Evolutionary conservation across 37 sponge, comb jelly and placozoan species (phyloP), one percentile per base, ranked within the genome.

Genomic region (Corticium candelabrum): DNA sequence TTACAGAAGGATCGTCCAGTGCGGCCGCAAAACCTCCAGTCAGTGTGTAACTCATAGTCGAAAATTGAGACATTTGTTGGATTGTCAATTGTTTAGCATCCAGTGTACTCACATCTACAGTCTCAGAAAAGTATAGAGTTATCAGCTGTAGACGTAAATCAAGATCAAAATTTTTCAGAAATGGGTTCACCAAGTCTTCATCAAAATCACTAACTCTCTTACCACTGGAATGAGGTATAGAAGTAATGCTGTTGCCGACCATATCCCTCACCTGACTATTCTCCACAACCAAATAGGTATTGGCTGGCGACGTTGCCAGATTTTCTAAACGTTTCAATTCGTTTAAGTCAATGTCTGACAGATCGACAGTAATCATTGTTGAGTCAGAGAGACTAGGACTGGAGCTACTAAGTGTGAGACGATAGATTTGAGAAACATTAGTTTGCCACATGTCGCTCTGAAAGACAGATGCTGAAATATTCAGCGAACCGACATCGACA

Each of bases 51-150:
- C 39, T 72, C n/a, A n/a, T n/a, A n/a, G n/a, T n/a, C n/a, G n/a
- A n/a, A 32, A 68, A 21, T 21, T 37, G 2, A 4, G 79, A 39
- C 1, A 80, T 67, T 38, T 79, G 56, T 1, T 78, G 83, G 35
- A 84, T 41, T n/a, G 75, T 72, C 37, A 86, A 82, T 7, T 74
- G 56, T 35, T 70, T 72, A 21, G 81, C 40, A 40, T 90, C 85
- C 73, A 84, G 70, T n/a, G 89, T 80, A 21, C 50, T 40, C 33
- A 74, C 56, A 68, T 84, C 80, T 40, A 94, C 81, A 35, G 91
- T 91, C 67, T 94, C 95, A 35, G 91, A 87, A 74, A 88, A 94
- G 71, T 78, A 83, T 4, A 94, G 82, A 36, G 83, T 81, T 1
- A 94, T 77, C 15, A 80, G 77, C 27, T 88, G 75, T 3, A 73